Conservation (phyloP, 2,113 vertebrate genomes). For the Dunckerocampus dactyliophorus region DNA sequence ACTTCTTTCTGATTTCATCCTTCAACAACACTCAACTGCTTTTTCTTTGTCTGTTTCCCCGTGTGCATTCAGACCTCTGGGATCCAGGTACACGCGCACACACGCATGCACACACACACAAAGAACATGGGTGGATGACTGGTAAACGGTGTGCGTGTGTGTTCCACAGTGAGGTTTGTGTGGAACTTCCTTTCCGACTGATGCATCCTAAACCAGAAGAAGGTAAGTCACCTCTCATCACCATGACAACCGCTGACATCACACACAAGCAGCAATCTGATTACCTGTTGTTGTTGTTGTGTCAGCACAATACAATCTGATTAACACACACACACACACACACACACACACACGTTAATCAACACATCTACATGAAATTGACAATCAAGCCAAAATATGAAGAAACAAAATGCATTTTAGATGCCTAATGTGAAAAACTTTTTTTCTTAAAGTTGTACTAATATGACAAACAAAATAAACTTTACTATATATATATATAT, state of each 20-base stretch:
- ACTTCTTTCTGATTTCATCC: background rate
- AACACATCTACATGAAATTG: too few relatives aligned
- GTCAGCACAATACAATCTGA: background rate
- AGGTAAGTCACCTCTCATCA: conserved; percentile 41
- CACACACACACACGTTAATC: too few relatives aligned
- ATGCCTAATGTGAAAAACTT: too few relatives aligned
- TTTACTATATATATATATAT: too few relatives aligned
- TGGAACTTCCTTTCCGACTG: conserved; percentile 86
- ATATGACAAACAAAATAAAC: too few relatives aligned
- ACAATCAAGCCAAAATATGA: background rate
- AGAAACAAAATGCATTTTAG: background rate
- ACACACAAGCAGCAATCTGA: background rate
- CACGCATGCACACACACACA: background rate
- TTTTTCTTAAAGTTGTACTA: too few relatives aligned
- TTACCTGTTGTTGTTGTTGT: background rate
- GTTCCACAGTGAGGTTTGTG: conserved; percentile 79
- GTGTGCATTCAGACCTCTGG: conserved; percentile 25
- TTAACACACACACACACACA: background rate
- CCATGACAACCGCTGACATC: background rate
- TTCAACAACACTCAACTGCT: background rate
- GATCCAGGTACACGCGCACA: conserved; percentile 42
- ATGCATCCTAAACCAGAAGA: conserved; percentile 84
- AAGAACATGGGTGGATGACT: too few relatives aligned
- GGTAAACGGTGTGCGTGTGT: background rate
- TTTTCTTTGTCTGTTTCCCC: background rate